Base-by-base conservation (phyloP, 2,113 vertebrate species). In the Ursus arctos region DNA sequence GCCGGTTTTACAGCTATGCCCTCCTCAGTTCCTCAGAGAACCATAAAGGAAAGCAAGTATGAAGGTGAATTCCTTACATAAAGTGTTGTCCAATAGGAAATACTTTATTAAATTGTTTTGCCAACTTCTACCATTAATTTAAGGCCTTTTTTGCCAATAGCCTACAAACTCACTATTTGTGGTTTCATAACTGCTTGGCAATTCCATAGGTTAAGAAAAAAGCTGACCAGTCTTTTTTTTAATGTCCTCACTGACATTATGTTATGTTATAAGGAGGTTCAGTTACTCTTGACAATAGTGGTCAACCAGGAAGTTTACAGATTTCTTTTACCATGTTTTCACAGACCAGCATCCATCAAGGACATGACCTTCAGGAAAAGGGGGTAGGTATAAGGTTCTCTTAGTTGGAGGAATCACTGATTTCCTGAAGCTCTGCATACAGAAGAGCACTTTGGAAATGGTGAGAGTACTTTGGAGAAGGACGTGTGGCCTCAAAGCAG, bases 181-280 rank as follows among this genome's bases (percentile, higher is more conserved):
- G 80, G 51, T 96, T 83, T 95, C 49, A 85, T 57, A 89, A 95
- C 24, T 51, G 53, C 9, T 67, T 77, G n/a, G 7, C 59, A 96
- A 49, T 76, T 82, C 22, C 9, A 14, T 87, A 93, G 36, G 2
- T 72, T 83, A n/a, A 86, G 88, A 91, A 72, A 63, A 65, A 83
- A 86, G n/a, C 16, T 43, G 69, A 40, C 11, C 33, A 89, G 28
- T 26, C 18, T 7, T 21, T 76, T 74, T 49, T 81, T 57, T 94
- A 74, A 24, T 86, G 6, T 7, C 19, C n/a, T 82, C 43, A 63
- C 76, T 87, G n/a, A 43, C 28, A 51, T 10, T 63, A 6, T 90
- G n/a, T 65, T 31, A 31, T 6, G 1, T 65, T 86, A 14, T 24
- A 49, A 82, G 43, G 59, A 11, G 71, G 2, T 31, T 97, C 69